These are phyloP conservation scores for Limosa lapponica DNA, from an alignment of 2,797 vertebrate species.

Conservation along the genomic window DNA sequence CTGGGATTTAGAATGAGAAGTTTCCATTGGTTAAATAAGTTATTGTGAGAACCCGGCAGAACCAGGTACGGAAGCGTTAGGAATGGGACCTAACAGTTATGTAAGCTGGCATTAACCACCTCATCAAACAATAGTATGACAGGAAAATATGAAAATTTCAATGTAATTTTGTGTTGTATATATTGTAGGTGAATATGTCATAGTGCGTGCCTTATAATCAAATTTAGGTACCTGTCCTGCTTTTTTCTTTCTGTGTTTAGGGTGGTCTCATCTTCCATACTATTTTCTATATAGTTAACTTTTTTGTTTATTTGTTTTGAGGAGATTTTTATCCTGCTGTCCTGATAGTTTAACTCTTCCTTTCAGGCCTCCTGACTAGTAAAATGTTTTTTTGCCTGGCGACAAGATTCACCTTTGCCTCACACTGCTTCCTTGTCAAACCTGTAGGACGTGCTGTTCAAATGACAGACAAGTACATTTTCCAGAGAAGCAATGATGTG, in stretches of 20 bases:
- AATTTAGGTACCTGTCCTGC: not conserved
- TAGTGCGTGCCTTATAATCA: not conserved
- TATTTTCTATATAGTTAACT: not conserved
- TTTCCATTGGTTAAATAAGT: not conserved
- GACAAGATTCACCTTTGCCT: not conserved
- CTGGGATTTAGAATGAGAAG: not conserved
- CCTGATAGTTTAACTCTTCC: not conserved
- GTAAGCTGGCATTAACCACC: not conserved
- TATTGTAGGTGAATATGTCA: not conserved
- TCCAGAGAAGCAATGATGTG: not conserved
- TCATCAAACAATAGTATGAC: not conserved
- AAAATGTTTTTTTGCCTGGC: not conserved
- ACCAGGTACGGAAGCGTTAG: too few species aligned
- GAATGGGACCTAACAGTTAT: not conserved
- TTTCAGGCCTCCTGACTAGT: not conserved
- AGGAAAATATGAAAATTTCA: not conserved
- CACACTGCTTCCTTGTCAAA: not conserved
- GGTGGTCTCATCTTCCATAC: not conserved
- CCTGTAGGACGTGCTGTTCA: not conserved
- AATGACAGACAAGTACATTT: not conserved
- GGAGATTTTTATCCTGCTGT: not conserved
- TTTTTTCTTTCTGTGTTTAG: not conserved
- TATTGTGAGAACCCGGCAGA: too few species aligned
- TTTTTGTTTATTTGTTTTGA: not conserved
- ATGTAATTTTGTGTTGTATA: not conserved